Evolutionary conservation across 2,797 vertebrate species (phyloP).

Genomic region (Cryptoblepharus egeriae): DNA sequence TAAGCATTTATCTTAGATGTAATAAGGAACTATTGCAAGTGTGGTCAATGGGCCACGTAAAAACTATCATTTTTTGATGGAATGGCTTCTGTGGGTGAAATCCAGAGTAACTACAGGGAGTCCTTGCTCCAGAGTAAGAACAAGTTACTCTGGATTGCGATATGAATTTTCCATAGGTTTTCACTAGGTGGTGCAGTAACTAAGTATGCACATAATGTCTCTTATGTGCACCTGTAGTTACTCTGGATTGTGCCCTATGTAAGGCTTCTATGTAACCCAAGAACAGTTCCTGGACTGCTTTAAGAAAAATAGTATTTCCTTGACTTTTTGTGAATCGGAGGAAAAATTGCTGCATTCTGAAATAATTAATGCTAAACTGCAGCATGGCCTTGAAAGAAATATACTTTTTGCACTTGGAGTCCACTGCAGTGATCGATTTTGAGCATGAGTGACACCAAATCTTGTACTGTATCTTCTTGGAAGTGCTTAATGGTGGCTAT

Average conservation of each 20-base stretch:
- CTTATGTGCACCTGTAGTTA: too few species aligned
- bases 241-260: too few species aligned
- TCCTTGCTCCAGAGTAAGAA: too few species aligned
- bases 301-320: not conserved
- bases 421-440: not conserved
- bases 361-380: not conserved
- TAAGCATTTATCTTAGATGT: conserved; percentile 52
- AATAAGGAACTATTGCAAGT: conserved; percentile 51
- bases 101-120: too few species aligned
- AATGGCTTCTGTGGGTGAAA: too few species aligned
- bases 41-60: conserved; percentile 15
- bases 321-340: not conserved
- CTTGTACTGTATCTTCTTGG: not conserved
- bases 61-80: conserved; percentile 31
- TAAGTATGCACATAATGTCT: too few species aligned
- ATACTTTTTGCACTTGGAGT: not conserved
- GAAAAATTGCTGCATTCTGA: not conserved
- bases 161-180: too few species aligned
- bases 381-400: too few species aligned
- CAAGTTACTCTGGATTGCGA: too few species aligned
- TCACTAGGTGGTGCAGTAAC: too few species aligned
- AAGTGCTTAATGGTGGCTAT: not conserved
- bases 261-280: not conserved
- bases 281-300: not conserved
- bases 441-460: not conserved